Percentiles rank a stretch among this genome's conserved stretches.
phyloP scores from a whole-genome alignment of 2,797 vertebrate genomes.

The Phoeniculus purpureus region DNA sequence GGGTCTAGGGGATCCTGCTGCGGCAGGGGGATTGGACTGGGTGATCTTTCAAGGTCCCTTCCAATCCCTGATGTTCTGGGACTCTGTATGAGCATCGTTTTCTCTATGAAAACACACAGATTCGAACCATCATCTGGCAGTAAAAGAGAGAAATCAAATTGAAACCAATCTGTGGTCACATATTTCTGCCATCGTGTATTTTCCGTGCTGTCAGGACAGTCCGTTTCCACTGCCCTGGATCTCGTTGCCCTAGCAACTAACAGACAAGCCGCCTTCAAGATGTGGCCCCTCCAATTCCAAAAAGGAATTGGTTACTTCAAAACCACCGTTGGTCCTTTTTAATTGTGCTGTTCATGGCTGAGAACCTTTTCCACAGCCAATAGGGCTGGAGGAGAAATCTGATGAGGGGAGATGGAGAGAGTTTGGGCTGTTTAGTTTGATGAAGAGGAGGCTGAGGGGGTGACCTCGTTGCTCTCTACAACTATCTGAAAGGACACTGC shows the following conservation, averaged over 20 bases:
- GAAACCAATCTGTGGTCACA: neutral
- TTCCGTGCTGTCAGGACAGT: neutral
- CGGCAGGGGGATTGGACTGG: too few relatives aligned
- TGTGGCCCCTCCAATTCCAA: slow-evolving; percentile 60
- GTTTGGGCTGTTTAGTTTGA: too few relatives aligned
- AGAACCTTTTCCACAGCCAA: slow-evolving; percentile 52
- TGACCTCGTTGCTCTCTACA: too few relatives aligned
- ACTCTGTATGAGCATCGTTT: neutral
- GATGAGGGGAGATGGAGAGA: too few relatives aligned
- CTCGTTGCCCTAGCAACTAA: slow-evolving; percentile 80
- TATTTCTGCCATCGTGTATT: neutral
- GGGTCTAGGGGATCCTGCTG: too few relatives aligned
- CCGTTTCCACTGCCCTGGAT: slow-evolving; percentile 24
- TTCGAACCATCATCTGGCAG: neutral
- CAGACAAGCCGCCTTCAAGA: slow-evolving; percentile 66
- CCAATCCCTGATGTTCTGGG: too few relatives aligned
- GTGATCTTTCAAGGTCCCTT: too few relatives aligned
- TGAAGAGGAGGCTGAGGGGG: too few relatives aligned
- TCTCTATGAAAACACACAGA: neutral
- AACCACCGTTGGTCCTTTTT: slow-evolving; percentile 61
- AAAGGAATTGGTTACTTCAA: slow-evolving; percentile 73
- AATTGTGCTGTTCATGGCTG: slow-evolving; percentile 59
- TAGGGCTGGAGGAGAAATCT: neutral
- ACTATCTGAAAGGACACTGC: too few relatives aligned
- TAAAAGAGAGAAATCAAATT: neutral